Evolutionary conservation across 1,140 invertebrate species (phyloP), one percentile per base, ranked within the genome.

Genomic region (Calosoma granatense): DNA sequence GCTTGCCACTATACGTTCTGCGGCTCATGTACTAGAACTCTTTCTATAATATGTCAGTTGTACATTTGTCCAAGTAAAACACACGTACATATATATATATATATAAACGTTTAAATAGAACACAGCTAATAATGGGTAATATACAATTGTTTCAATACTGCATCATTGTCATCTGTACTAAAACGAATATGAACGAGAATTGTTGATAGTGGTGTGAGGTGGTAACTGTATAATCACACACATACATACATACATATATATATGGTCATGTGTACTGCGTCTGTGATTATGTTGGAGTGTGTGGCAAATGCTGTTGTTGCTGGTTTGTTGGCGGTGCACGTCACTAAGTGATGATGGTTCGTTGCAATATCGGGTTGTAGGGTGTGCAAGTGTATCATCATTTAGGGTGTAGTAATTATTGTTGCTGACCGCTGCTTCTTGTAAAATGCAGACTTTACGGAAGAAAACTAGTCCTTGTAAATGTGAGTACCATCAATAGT

Each of bases 381-480:
- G 3, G 23, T 21, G 9, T 22, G 20, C 20, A 53, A 26, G 51
- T 51, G 19, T 51, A 51, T 22, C n/a, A n/a, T n/a, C n/a, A n/a
- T n/a, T n/a, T n/a, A n/a, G n/a, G n/a, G n/a, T n/a, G n/a, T n/a
- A n/a, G n/a, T n/a, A n/a, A n/a, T n/a, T n/a, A n/a, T n/a, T n/a
- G n/a, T n/a, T n/a, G n/a, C n/a, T n/a, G n/a, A n/a, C n/a, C n/a
- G n/a, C n/a, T n/a, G n/a, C n/a, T n/a, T n/a, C n/a, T n/a, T n/a
- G n/a, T n/a, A 68, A 63, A 59, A 90, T 91, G 88, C 88, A 91
- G 84, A 91, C 87, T 66, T 78, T 91, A 74, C 81, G 88, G 66
- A 90, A 90, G 78, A 90, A 87, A 80, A 89, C 86, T 67, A 90
- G 87, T 75, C 88, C 88, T 69, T 85, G 86, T 75, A 90, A 90